Evolutionary conservation across 2,888 invertebrate species (phyloP).

Genomic region (Nymphalis c-album): DNA sequence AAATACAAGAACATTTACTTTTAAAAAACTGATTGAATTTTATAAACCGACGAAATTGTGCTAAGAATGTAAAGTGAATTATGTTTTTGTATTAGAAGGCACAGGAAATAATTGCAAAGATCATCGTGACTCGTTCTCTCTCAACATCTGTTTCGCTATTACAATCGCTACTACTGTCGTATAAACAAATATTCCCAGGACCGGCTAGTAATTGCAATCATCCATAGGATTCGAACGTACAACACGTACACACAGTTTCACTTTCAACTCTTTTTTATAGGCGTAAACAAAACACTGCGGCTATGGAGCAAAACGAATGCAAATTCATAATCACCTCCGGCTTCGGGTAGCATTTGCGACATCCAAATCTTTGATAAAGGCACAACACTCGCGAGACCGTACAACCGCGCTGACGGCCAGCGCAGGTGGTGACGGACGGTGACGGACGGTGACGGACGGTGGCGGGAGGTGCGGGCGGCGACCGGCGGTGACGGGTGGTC

Average conservation of each 20-base stretch:
- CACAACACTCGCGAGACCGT: constrained; percentile 25
- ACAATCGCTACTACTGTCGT: constrained; percentile 6
- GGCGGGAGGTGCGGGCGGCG: constrained; percentile 9
- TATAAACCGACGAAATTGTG: background rate
- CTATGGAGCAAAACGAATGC: background rate
- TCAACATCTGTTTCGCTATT: constrained; percentile 9
- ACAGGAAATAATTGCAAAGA: background rate
- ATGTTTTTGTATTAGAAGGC: background rate
- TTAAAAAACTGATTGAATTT: background rate
- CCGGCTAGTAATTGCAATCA: constrained; percentile 13
- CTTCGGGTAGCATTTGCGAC: constrained; percentile 77
- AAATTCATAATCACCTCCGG: constrained; percentile 66
- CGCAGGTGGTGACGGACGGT: constrained; percentile 15
- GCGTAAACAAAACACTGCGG: constrained; percentile 2
- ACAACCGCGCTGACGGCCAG: constrained; percentile 3
- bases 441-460: constrained; percentile 11
- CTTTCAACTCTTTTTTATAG: background rate
- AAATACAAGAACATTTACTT: background rate
- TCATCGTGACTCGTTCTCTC: background rate
- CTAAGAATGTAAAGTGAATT: background rate
- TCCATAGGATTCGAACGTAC: background rate
- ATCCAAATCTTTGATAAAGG: constrained; percentile 48
- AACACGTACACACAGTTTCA: background rate
- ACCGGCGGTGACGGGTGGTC: constrained; percentile 33
- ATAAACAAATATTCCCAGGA: constrained; percentile 17